Evolutionary conservation across 2,113 vertebrate genomes (phyloP), one percentile per base, ranked within the genome.

Genomic region (Gavialis gangeticus): DNA sequence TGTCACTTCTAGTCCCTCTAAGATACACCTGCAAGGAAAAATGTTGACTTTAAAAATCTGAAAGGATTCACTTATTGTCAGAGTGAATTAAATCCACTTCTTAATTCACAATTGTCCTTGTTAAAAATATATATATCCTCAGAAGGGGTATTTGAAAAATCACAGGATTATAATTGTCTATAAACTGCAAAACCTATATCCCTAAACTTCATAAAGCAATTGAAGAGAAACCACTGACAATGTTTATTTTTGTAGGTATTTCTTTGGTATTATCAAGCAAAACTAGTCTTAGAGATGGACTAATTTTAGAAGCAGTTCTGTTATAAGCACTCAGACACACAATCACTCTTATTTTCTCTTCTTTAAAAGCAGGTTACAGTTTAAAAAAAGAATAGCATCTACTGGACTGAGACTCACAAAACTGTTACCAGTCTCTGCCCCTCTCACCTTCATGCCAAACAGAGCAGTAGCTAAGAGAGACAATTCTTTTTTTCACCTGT

Each of bases 301-400:
- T 82, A 92, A 94, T 91, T 93, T 93, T 91, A 90, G 79, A 95
- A 93, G 21, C 6, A 90, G 85, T 94, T 94, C 79, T 81, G 6
- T 71, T 76, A 15, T 10, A 83, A 22, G 10, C 18, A 77, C 59
- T 88, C 89, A 46, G 22, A 63, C 75, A 8, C 37, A 30, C 4
- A 84, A 91, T 91, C 2, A 0, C 12, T 84, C 37, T 57, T 85
- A 27, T 93, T 94, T 95, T 66, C 66, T n/a, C 25, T n/a, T 13
- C 60, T 16, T 37, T 54, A 27, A 90, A 95, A 87, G 6, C 3
- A 83, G 28, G 2, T 17, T 83, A 79, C 54, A 30, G 82, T 79
- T 58, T 94, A 94, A 88, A 87, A 91, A 88, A 64, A 60, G 91
- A 95, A 95, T 89, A 92, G 79, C 37, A 91, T 60, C 3, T 88